Conservation (phyloP, 2,888 invertebrate genomes). For the Ophion obscuratus region DNA sequence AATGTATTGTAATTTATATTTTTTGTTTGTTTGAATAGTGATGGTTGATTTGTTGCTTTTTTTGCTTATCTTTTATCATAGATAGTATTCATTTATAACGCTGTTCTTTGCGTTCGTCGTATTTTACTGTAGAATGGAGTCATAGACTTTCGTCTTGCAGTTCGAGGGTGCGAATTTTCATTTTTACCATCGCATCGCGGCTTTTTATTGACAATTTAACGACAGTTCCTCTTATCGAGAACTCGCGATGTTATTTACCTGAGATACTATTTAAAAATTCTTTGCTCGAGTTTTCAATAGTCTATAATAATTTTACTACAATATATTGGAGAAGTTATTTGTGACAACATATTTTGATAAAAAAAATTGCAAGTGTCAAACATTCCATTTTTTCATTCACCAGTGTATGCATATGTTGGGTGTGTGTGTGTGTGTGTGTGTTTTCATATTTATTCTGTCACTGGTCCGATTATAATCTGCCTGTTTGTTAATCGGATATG, state of each 20-base stretch:
- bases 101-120: background rate
- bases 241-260: background rate
- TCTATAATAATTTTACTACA: too few relatives aligned
- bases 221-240: background rate
- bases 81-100: background rate
- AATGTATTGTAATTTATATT: constrained; percentile 45
- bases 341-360: background rate
- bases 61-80: constrained; percentile 38
- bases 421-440: constrained; percentile 5
- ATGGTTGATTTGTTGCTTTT: constrained; percentile 50
- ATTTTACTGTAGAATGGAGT: background rate
- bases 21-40: constrained; percentile 56
- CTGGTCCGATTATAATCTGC: constrained; percentile 18
- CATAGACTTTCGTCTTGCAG: background rate
- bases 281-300: background rate
- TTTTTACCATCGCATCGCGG: background rate
- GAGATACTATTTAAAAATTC: background rate
- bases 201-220: too few relatives aligned
- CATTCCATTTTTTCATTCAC: background rate
- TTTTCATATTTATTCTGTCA: constrained; percentile 3
- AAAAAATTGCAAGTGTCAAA: background rate
- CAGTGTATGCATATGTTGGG: background rate
- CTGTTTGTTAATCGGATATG: constrained; percentile 54
- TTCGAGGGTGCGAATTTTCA: too few relatives aligned
- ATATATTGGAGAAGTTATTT: too few relatives aligned